Conservation (phyloP, 2,888 invertebrate species). For the Ophion slaviceki region DNA sequence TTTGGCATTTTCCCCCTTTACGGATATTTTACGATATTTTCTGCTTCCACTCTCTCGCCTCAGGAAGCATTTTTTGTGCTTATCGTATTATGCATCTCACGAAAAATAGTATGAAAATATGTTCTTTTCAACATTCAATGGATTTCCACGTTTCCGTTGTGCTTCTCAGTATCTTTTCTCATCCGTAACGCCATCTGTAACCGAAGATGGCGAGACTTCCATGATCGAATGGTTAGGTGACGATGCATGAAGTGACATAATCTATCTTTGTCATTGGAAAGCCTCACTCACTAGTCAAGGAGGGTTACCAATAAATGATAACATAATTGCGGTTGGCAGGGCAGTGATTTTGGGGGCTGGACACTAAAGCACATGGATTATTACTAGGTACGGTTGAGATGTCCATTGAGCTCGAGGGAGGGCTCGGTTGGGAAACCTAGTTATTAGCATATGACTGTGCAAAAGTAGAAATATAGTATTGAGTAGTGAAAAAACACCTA, state of each 20-base stretch:
- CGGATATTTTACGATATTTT: background rate
- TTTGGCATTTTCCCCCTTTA: conserved; percentile 16
- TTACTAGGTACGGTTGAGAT: too few species aligned
- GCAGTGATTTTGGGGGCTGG: too few species aligned
- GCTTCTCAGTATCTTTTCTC: background rate
- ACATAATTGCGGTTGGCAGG: too few species aligned
- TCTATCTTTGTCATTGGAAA: background rate
- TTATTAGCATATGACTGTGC: background rate
- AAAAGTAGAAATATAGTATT: background rate
- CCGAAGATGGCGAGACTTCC: background rate
- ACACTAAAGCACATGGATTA: too few species aligned
- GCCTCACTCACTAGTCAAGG: background rate
- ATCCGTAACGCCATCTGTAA: background rate
- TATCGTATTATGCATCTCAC: background rate
- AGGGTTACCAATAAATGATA: too few species aligned
- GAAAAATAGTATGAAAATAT: background rate
- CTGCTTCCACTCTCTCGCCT: background rate
- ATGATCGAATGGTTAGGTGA: background rate
- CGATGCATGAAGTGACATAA: background rate
- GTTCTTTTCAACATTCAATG: background rate
- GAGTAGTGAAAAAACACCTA: background rate
- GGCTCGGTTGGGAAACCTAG: too few species aligned
- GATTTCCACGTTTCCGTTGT: background rate
- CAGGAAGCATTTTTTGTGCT: background rate
- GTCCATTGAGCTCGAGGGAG: too few species aligned